A percentile compares a stretch with the other conserved stretches of the same genome.
phyloP scores from a whole-genome alignment of 2,797 vertebrate species.

The Urocyon cinereoargenteus region DNA sequence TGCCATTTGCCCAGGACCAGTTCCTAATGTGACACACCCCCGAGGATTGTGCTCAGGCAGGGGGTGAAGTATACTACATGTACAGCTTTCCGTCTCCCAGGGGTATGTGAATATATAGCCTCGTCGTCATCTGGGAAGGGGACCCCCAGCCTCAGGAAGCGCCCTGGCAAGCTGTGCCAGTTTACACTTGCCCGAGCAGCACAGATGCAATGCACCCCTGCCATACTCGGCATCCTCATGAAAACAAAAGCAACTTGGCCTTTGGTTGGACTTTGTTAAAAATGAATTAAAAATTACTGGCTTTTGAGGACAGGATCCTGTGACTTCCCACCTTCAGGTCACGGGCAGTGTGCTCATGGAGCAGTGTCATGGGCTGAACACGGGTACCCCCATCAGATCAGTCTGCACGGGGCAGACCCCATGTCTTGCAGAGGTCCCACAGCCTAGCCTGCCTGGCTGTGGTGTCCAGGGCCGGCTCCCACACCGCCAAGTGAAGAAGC shows the following conservation, averaged over 20 bases:
- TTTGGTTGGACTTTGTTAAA: background rate
- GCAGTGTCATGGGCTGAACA: background rate
- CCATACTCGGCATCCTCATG: background rate
- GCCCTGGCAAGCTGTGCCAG: background rate
- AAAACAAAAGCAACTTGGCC: background rate
- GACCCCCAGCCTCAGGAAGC: background rate
- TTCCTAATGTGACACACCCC: background rate
- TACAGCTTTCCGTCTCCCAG: background rate
- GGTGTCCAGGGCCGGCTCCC: background rate
- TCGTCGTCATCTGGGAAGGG: background rate
- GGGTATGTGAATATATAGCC: background rate
- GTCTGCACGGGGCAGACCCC: background rate
- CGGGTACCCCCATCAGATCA: background rate
- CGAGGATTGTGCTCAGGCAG: background rate
- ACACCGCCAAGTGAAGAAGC: background rate
- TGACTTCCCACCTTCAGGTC: background rate
- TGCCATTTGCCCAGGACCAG: background rate
- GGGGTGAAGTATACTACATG: fast-evolving
- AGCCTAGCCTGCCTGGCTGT: background rate
- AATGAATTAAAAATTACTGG: background rate
- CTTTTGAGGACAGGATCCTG: background rate
- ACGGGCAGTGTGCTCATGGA: background rate
- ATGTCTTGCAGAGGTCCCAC: background rate
- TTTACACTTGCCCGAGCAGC: background rate
- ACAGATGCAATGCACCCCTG: background rate